Evolutionary conservation across 1,140 invertebrate genomes (phyloP).

Genomic region (Meloidogyne chitwoodi): DNA sequence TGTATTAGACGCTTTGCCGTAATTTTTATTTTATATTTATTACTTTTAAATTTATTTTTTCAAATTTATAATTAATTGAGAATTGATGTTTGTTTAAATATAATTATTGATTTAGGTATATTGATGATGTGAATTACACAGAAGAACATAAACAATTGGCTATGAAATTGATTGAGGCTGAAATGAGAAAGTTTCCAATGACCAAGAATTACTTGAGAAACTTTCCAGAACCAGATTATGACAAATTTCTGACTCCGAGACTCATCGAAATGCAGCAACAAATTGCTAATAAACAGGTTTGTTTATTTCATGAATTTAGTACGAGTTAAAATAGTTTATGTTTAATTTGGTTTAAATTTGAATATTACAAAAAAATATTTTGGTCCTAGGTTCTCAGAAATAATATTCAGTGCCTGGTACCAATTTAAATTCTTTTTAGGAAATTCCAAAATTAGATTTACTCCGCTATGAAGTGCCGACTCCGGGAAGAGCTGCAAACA

Average conservation of each 20-base stretch:
- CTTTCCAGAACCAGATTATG: constrained; percentile 35
- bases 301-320: background rate
- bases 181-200: constrained; percentile 32
- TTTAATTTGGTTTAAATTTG: too few species aligned
- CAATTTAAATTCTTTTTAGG: constrained; percentile 20
- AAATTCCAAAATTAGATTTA: constrained; percentile 44
- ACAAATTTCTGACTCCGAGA: constrained; percentile 39
- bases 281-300: constrained; percentile 38
- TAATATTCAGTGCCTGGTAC: too few species aligned
- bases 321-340: background rate
- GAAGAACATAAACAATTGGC: constrained; percentile 42
- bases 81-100: too few species aligned
- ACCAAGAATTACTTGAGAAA: constrained; percentile 44
- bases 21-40: background rate
- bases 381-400: too few species aligned
- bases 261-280: constrained; percentile 23
- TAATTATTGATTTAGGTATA: constrained; percentile 32
- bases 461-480: constrained; percentile 42
- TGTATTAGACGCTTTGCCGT: constrained; percentile 25
- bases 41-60: background rate
- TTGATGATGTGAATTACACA: constrained; percentile 40
- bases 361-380: too few species aligned
- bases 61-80: too few species aligned
- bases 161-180: constrained; percentile 36
- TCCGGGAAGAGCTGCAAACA: constrained; percentile 35